Conservation (phyloP, 2,113 vertebrate genomes). For the Trichomycterus rosablanca region DNA sequence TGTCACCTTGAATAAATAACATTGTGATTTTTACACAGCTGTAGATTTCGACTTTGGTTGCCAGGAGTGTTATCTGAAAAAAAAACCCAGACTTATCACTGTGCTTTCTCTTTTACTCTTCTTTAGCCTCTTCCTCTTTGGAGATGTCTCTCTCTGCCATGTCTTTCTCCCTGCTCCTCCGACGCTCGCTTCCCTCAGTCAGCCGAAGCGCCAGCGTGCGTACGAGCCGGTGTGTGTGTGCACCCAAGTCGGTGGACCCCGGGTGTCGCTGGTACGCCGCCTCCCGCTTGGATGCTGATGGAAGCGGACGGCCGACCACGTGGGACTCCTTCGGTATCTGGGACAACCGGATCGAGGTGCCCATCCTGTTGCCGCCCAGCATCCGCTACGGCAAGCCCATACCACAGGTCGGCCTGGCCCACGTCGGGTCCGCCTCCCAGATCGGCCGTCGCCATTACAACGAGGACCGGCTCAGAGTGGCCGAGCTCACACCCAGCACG, state of each 20-base stretch:
- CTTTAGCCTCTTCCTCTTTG: too few species aligned
- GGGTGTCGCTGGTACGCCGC: slow-evolving; percentile 14
- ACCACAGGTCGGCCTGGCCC: slow-evolving; percentile 82
- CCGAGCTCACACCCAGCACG: slow-evolving; percentile 72
- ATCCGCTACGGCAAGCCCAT: slow-evolving; percentile 92
- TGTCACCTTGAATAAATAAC: too few species aligned
- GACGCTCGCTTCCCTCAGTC: background rate
- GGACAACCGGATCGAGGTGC: slow-evolving; percentile 94
- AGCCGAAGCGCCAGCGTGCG: background rate
- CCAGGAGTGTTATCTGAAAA: too few species aligned
- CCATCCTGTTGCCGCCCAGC: slow-evolving; percentile 87
- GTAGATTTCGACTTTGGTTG: too few species aligned
- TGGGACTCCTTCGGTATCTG: slow-evolving; percentile 97
- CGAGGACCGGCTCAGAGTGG: slow-evolving; percentile 81
- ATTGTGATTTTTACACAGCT: too few species aligned
- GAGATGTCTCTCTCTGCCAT: slow-evolving; percentile 16
- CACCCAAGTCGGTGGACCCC: background rate
- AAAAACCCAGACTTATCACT: too few species aligned
- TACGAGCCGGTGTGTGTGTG: slow-evolving; percentile 1
- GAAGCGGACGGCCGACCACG: slow-evolving; percentile 16
- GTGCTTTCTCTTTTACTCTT: too few species aligned
- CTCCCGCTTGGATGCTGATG: slow-evolving; percentile 7
- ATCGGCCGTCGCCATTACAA: slow-evolving; percentile 88
- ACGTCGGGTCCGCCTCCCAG: slow-evolving; percentile 79
- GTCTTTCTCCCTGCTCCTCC: slow-evolving; percentile 25